Evolutionary conservation across 1,140 invertebrate genomes (phyloP), one percentile per base, ranked within the genome.

Genomic region (Drosophila pruinosa): DNA sequence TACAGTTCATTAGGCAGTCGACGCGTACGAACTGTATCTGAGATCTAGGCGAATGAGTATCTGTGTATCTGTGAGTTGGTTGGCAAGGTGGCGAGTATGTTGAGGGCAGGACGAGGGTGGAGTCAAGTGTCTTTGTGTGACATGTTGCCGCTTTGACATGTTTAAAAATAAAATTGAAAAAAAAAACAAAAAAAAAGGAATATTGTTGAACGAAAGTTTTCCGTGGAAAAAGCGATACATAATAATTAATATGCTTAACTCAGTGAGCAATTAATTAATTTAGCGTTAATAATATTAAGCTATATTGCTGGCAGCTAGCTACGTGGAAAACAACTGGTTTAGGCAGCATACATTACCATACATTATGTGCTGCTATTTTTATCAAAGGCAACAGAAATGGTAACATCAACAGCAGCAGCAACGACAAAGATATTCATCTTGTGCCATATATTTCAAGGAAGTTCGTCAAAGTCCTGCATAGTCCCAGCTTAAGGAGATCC

Each of bases 191-290:
- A 12, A 22, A 14, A 24, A 22, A 43, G 3, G 2, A 14, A 43
- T 5, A 50, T 15, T 31, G 47, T 50, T 61, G 48, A 57, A 56
- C 45, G 43, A 28, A 53, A 62, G 41, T 70, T 79, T 70, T 31
- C 50, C 12, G 28, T 10, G 22, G 36, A 24, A 57, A 22, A 45
- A 50, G 58, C 12, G 22, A 34, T 52, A 28, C 47, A 56, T 24
- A 41, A 68, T 61, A 73, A 68, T 73, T 62, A 69, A 71, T 65
- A 45, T 12, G 50, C 64, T 74, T 78, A 75, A 86, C 53, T 82
- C 82, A 86, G 24, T 86, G 81, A 69, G 71, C 81, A 86, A 86
- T 86, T 86, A 80, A 68, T 88, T 82, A 86, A 86, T 86, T 82
- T 64, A 65, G 74, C 78, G 81, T 86, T 78, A 86, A 81, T 86